Conservation (phyloP, 2,113 vertebrate genomes). For the Leptobrachium ailaonicum region DNA sequence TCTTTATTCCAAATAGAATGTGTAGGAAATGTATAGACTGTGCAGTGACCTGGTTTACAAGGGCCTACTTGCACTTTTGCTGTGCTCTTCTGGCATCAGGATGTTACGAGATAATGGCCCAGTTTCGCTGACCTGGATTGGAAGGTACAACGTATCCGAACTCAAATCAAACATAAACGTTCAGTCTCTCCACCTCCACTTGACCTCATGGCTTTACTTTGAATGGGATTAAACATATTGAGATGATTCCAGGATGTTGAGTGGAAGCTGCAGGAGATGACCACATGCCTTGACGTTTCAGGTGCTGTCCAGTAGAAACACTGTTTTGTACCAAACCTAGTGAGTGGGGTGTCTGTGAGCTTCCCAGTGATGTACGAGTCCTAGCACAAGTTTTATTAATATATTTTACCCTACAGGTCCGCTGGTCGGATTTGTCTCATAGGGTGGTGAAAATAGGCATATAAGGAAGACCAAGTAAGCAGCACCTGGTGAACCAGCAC, state of each 20-base stretch:
- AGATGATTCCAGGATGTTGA: not conserved
- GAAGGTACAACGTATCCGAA: no score
- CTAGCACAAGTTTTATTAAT: not conserved
- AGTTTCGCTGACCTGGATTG: no score
- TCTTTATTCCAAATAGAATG: no score
- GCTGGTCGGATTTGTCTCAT: not conserved
- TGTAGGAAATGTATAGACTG: no score
- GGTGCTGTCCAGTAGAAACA: not conserved
- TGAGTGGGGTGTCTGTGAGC: not conserved
- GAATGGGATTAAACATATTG: no score
- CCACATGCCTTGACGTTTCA: not conserved
- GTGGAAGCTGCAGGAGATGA: not conserved
- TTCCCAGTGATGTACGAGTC: not conserved
- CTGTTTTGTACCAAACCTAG: not conserved
- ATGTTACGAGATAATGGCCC: no score
- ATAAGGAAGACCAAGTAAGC: not conserved
- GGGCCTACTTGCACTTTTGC: no score
- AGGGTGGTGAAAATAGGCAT: not conserved
- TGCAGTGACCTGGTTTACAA: no score
- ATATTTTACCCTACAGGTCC: not conserved
- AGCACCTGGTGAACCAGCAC: not conserved
- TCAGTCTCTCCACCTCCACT: no score
- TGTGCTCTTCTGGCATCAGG: no score
- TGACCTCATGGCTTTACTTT: no score
- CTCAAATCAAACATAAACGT: no score